Percentiles rank a stretch among this genome's conserved stretches.
phyloP scores from a whole-genome alignment of 2,888 invertebrate species.

The Chloromyia formosa region DNA sequence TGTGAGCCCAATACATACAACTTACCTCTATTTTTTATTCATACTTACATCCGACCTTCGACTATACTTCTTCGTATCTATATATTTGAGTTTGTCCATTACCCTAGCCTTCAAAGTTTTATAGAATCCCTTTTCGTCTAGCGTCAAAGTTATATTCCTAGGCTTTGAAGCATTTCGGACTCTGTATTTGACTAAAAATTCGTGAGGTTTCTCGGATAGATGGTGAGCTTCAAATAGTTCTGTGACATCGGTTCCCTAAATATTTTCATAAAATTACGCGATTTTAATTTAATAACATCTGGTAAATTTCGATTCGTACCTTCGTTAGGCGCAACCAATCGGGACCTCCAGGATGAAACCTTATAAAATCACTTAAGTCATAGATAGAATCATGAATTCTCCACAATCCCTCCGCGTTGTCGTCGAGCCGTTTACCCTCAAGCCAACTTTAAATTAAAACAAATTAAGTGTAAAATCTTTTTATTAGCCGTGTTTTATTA shows the following conservation, averaged over 20 bases:
- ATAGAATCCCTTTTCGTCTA: slow-evolving; percentile 79
- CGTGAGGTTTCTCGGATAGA: slow-evolving; percentile 68
- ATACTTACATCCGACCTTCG: slow-evolving; percentile 59
- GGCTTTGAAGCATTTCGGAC: slow-evolving; percentile 70
- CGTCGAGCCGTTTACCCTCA: slow-evolving; percentile 71
- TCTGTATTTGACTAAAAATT: slow-evolving; percentile 72
- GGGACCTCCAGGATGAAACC: slow-evolving; percentile 85
- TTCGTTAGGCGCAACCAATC: slow-evolving; percentile 78
- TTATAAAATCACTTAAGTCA: slow-evolving; percentile 81
- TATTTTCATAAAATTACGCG: not conserved
- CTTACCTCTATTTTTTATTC: too few species aligned
- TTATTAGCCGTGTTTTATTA: too few species aligned
- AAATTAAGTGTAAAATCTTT: too few species aligned
- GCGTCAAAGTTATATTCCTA: slow-evolving; percentile 77
- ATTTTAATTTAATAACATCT: too few species aligned
- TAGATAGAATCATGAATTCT: slow-evolving; percentile 80
- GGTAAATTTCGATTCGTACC: slow-evolving; percentile 61
- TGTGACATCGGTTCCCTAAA: slow-evolving; percentile 79
- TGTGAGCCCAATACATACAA: too few species aligned
- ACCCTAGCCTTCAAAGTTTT: slow-evolving; percentile 72
- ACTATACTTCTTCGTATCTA: slow-evolving; percentile 58
- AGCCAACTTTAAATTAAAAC: slow-evolving; percentile 66
- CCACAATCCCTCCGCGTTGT: slow-evolving; percentile 82
- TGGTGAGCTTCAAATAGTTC: slow-evolving; percentile 83
- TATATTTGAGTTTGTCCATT: slow-evolving; percentile 67